These are phyloP conservation scores for Cheilosia vernalis DNA, from an alignment of 2,888 invertebrate genomes.

Conservation along the genomic window DNA sequence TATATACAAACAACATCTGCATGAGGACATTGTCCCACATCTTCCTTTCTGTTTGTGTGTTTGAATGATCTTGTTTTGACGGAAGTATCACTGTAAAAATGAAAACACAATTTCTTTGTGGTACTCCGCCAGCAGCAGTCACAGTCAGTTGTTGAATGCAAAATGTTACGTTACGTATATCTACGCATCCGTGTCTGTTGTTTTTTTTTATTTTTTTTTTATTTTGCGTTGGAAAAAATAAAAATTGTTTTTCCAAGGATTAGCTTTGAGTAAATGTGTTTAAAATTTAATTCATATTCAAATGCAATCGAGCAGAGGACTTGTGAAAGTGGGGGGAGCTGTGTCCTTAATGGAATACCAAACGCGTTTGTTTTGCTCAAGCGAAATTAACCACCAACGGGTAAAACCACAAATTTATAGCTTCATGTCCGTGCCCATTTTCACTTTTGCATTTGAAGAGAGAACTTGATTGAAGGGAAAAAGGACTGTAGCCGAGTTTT, in stretches of 20 bases:
- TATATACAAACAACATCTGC: background rate
- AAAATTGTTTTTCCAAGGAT: too few relatives aligned
- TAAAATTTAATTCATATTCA: background rate
- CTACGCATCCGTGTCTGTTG: constrained; percentile 15
- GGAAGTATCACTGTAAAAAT: constrained; percentile 53
- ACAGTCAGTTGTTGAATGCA: background rate
- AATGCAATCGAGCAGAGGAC: background rate
- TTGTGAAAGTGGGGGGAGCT: background rate
- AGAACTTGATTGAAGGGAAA: constrained; percentile 16
- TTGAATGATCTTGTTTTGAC: constrained; percentile 35
- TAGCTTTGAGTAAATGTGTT: too few relatives aligned
- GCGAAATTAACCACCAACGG: constrained; percentile 1
- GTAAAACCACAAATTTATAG: background rate
- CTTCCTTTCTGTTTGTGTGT: background rate
- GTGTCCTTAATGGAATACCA: background rate
- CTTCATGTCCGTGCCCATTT: background rate
- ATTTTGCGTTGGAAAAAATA: too few relatives aligned
- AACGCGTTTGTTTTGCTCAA: background rate
- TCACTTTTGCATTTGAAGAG: background rate
- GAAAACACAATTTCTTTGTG: constrained; percentile 46
- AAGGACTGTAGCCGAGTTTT: background rate
- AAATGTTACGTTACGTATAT: constrained; percentile 41
- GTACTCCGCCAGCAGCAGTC: constrained; percentile 5
- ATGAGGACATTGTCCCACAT: constrained; percentile 19
- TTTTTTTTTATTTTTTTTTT: too few relatives aligned